A percentile compares a stretch with the other conserved stretches of the same genome.
Evolutionary conservation across 2,113 vertebrate genomes (phyloP).

Genomic region (Lanius ludovicianus): DNA sequence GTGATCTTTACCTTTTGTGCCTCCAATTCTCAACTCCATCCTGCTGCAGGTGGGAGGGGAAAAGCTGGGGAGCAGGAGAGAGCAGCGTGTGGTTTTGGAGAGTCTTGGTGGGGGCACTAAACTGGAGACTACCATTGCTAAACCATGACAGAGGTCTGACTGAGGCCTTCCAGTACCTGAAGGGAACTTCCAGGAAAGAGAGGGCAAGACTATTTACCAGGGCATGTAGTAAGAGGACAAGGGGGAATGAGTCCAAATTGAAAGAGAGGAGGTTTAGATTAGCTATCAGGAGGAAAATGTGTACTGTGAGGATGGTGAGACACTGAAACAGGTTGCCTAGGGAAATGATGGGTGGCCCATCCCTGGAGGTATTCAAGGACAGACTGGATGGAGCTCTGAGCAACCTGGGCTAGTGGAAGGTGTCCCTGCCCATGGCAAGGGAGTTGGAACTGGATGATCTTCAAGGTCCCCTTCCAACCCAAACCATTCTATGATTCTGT

Average conservation of each 20-base stretch:
- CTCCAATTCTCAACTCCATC: background rate
- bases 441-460: background rate
- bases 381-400: background rate
- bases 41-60: background rate
- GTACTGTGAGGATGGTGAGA: background rate
- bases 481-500: background rate
- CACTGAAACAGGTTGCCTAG: background rate
- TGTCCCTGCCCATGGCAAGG: background rate
- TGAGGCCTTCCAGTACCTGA: background rate
- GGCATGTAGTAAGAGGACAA: background rate
- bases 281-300: background rate
- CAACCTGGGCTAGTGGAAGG: background rate
- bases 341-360: no score
- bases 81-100: background rate
- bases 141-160: background rate
- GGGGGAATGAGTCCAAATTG: background rate
- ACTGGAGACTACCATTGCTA: background rate
- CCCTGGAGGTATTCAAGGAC: background rate
- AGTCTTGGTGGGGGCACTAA: background rate
- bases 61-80: background rate
- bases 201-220: background rate
- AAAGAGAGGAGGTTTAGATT: background rate
- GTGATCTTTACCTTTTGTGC: background rate
- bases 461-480: background rate
- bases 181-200: background rate